Evolutionary conservation across 2,888 invertebrate species (phyloP), one percentile per base, ranked within the genome.

Genomic region (Neocrepidodera transversa): DNA sequence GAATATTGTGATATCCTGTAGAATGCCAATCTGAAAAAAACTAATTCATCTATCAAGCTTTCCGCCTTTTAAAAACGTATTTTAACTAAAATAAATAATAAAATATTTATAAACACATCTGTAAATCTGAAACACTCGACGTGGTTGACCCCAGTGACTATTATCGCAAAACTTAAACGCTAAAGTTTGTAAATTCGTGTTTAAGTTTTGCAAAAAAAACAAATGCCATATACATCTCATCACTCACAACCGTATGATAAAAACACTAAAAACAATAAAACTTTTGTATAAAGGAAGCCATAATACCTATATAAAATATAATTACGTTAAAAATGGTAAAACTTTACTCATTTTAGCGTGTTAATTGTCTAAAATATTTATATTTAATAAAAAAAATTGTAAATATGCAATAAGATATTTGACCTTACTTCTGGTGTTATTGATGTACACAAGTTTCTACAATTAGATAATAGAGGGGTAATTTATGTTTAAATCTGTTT

Each of bases 361-460:
- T 54, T 45, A 26, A 26, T 45, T 20, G 14, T 13, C 14, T 28
- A 28, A 26, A 45, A 26, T 23, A 13, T 7, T n/a, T 23, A 26
- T n/a, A n/a, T 23, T 42, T 30, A 23, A 23, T 30, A 2, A 23
- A 20, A 56, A 55, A 52, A 58, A 43, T 69, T 67, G 71, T 71
- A 71, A 71, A 71, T 71, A 71, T 71, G 71, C 71, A 71, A 69
- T 71, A 71, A 71, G 68, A 71, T 68, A 69, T 65, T 64, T 69
- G 69, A 68, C 68, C 55, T 64, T 64, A 53, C 62, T 62, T 70
- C 64, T 66, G 62, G 62, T 68, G 64, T 62, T 66, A 61, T 66
- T 55, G 49, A 54, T 66, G 62, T 65, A 63, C 65, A 62, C 64
- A 55, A 55, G 61, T 49, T 56, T 61, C 48, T 40, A 26, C 47